These are phyloP conservation scores for Nemotelus nigrinus DNA, from an alignment of 2,888 invertebrate genomes.

Conservation along the genomic window DNA sequence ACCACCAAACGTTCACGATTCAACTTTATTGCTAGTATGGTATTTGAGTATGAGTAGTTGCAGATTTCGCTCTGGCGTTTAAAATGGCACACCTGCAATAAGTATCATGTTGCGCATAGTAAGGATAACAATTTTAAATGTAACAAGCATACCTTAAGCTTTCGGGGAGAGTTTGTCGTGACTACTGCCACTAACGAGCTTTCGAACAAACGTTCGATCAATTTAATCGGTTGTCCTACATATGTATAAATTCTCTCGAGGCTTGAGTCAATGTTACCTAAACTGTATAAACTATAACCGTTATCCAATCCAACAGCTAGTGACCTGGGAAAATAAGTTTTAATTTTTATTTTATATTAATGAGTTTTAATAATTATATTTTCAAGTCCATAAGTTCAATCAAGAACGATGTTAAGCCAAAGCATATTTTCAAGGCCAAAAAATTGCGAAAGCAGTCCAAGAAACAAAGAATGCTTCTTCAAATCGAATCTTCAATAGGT, in stretches of 20 bases:
- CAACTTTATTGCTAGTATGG: conserved; percentile 93
- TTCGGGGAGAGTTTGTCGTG: conserved; percentile 88
- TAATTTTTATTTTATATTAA: not conserved
- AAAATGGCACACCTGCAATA: conserved; percentile 88
- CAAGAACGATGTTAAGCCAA: too few species aligned
- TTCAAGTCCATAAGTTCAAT: conserved; percentile 40
- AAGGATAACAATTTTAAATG: not conserved
- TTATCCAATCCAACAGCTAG: conserved; percentile 91
- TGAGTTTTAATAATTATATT: conserved; percentile 20
- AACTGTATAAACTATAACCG: conserved; percentile 89
- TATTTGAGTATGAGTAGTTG: conserved; percentile 94
- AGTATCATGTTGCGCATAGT: not conserved
- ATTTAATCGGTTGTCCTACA: conserved; percentile 85
- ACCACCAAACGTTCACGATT: conserved; percentile 95
- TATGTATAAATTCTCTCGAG: conserved; percentile 91
- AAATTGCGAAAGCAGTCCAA: not conserved
- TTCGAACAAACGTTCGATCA: conserved; percentile 96
- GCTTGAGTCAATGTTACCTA: conserved; percentile 80
- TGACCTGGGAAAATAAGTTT: conserved; percentile 69
- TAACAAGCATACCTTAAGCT: conserved; percentile 60
- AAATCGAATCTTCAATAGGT: too few species aligned
- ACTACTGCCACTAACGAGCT: conserved; percentile 97
- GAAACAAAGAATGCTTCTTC: not conserved
- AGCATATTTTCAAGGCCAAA: too few species aligned
- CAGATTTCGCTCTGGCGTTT: conserved; percentile 98